Evolutionary conservation across 2,797 vertebrate genomes (phyloP).

Genomic region (Helarctos malayanus): DNA sequence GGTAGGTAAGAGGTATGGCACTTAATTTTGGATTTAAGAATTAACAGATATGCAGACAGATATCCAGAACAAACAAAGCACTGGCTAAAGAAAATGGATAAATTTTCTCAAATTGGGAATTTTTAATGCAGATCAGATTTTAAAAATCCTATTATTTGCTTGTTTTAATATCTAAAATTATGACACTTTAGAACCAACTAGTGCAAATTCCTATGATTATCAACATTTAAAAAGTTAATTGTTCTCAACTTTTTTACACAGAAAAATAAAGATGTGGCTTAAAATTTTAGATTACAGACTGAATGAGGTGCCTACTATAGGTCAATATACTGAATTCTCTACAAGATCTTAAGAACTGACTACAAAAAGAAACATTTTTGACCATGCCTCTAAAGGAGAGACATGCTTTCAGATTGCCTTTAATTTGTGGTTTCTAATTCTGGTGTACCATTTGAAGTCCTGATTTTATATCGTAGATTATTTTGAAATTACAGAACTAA

Average conservation of each 20-base stretch:
- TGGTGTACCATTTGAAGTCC: neutral
- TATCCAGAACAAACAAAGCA: neutral
- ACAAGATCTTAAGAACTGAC: neutral
- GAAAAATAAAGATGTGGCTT: neutral
- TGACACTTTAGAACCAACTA: neutral
- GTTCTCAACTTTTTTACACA: conserved; percentile 13
- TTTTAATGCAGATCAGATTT: neutral
- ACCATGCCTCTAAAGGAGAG: neutral
- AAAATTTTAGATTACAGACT: neutral
- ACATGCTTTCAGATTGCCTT: conserved; percentile 28
- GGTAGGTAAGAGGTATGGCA: neutral
- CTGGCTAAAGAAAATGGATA: neutral
- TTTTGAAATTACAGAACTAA: conserved; percentile 43
- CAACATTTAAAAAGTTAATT: neutral
- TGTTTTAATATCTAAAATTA: neutral
- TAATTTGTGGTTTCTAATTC: conserved; percentile 25
- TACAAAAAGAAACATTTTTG: neutral
- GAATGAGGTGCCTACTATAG: neutral
- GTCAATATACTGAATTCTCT: neutral
- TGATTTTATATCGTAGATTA: conserved; percentile 35
- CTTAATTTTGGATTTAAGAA: neutral
- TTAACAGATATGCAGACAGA: neutral
- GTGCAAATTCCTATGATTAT: neutral
- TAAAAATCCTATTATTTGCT: neutral
- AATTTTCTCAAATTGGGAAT: neutral